Conservation (phyloP, 2,888 invertebrate species). For the Andrena flavipes region DNA sequence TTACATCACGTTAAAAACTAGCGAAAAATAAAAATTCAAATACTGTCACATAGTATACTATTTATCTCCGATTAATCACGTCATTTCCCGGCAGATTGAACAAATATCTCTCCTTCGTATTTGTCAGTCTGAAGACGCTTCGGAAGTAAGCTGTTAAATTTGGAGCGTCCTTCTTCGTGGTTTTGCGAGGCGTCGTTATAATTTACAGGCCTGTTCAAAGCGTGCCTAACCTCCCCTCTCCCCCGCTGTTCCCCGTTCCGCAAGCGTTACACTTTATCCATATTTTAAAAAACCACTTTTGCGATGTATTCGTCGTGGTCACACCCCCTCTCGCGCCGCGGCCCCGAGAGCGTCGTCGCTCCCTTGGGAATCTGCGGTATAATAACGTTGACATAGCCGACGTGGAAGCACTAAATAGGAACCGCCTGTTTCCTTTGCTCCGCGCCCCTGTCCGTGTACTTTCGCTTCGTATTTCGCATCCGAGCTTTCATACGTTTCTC, state of each 20-base stretch:
- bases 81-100: background rate
- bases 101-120: background rate
- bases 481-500: conserved; percentile 61
- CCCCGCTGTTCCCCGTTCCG: conserved; percentile 20
- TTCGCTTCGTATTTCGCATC: conserved; percentile 59
- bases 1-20: background rate
- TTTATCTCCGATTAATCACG: background rate
- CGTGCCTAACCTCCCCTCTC: conserved; percentile 14
- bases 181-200: conserved; percentile 41
- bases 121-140: background rate
- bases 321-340: conserved; percentile 41
- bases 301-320: conserved; percentile 76
- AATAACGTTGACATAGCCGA: conserved; percentile 82
- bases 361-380: conserved; percentile 80
- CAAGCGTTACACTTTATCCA: conserved; percentile 70
- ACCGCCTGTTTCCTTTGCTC: conserved; percentile 64
- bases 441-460: conserved; percentile 53
- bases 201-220: conserved; percentile 48
- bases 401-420: conserved; percentile 76
- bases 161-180: conserved; percentile 38
- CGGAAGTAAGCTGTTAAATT: conserved; percentile 12
- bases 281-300: conserved; percentile 81
- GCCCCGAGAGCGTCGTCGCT: conserved; percentile 61
- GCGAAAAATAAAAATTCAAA: background rate
- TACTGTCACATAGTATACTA: too few relatives aligned